Base-by-base conservation (phyloP, 1,140 invertebrate genomes). In the Diabrotica undecimpunctata region DNA sequence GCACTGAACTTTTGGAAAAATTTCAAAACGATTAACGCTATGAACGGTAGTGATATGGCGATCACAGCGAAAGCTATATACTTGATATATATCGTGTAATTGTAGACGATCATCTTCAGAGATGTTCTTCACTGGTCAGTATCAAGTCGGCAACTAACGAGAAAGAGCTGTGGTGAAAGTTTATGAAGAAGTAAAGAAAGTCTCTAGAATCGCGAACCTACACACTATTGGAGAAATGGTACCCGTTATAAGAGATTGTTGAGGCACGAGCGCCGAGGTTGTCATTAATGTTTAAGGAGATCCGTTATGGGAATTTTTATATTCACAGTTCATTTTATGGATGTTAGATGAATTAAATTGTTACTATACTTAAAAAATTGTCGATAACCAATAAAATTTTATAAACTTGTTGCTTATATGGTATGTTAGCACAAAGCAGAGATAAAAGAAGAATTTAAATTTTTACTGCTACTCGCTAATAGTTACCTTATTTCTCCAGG, bases 1-100 rank as follows among this genome's bases (percentile, higher is more conserved):
- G 65, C 60, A 13, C 65, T 73, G 0, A 70, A 58, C 62, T 70
- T 73, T 66, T 74, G 73, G 39, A 74, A 59, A 14, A 74, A 54
- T 56, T 74, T 74, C 51, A 74, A 58, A 14, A 72, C 12, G 36
- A 74, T 62, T 36, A 74, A 54, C 9, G 62, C 64, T 41, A 73
- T 35, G 35, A 74, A 52, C 5, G 73, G 71, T 7, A 74, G 54
- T 50, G 60, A 54, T 6, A 67, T 64, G 6, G 62, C 64, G 9
- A 70, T 46, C 8, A 69, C 41, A n/a, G 70, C 68, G 13, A 73
- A 67, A 12, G 65, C 64, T 2, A 69, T 46, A 64, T 74, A 74
- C 54, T 71, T 72, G 6, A 72, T 65, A 64, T 72, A 72, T 6
- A 61, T 46, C 36, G 68, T 62, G 57, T 72, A 72, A 46, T 38